A percentile compares a stretch with the other conserved stretches of the same genome.
These are phyloP conservation scores for Epsilonema sp. DNA, from an alignment of 2,888 invertebrate genomes.

Conservation along the genomic window DNA sequence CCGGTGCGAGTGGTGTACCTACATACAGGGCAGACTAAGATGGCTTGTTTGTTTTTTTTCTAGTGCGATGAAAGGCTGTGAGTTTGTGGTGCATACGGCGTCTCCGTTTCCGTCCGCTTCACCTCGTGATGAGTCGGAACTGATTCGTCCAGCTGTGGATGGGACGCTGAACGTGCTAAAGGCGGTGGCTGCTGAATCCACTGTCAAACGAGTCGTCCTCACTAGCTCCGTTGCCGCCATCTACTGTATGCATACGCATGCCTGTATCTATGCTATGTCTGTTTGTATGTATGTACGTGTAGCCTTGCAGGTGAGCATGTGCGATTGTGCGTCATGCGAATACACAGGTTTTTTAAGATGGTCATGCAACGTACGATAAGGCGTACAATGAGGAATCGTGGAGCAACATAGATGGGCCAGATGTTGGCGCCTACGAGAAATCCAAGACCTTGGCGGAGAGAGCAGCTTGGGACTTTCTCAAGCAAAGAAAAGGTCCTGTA, in stretches of 20 bases:
- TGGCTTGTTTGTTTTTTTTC: no score
- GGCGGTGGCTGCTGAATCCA: slow-evolving; percentile 30
- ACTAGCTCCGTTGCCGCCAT: slow-evolving; percentile 34
- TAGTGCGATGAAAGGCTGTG: neutral
- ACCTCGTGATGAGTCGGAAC: slow-evolving; percentile 21
- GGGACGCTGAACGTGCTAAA: slow-evolving; percentile 33
- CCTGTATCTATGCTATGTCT: no score
- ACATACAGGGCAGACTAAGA: no score
- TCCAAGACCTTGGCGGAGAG: slow-evolving; percentile 38
- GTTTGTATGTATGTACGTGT: no score
- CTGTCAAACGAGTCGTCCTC: slow-evolving; percentile 34
- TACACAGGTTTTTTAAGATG: no score
- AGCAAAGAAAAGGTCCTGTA: slow-evolving; percentile 32
- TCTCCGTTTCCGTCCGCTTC: neutral
- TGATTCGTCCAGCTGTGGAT: slow-evolving; percentile 34
- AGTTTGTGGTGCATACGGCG: neutral
- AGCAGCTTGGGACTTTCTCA: slow-evolving; percentile 39
- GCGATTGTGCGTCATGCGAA: no score
- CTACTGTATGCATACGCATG: neutral
- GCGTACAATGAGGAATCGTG: slow-evolving; percentile 32
- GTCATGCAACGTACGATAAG: no score
- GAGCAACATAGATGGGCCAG: slow-evolving; percentile 26
- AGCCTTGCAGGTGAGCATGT: slow-evolving; percentile 15
- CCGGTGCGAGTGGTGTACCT: no score
- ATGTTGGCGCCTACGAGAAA: slow-evolving; percentile 30